Percentiles rank a stretch among this genome's conserved stretches.
These are phyloP conservation scores for Anthonomus grandis DNA, from an alignment of 1,140 invertebrate species.

Conservation along the genomic window DNA sequence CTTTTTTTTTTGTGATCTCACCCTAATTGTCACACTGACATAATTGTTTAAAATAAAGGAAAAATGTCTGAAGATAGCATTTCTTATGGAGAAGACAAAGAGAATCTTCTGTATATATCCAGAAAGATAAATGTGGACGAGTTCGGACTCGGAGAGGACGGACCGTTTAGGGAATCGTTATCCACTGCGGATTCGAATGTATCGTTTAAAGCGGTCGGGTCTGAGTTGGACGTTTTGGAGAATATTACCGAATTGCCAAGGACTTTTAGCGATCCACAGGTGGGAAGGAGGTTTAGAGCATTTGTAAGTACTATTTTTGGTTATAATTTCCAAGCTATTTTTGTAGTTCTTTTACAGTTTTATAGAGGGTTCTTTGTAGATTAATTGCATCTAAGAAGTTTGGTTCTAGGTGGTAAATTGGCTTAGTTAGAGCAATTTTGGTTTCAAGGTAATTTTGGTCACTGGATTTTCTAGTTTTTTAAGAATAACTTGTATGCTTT, in stretches of 20 bases:
- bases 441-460: too few species aligned
- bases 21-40: too few species aligned
- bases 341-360: neutral
- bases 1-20: too few species aligned
- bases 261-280: conserved; percentile 16
- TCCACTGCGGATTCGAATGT: neutral
- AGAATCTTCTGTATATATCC: conserved; percentile 29
- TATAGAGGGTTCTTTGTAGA: too few species aligned
- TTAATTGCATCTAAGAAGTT: too few species aligned
- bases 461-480: too few species aligned
- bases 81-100: conserved; percentile 29
- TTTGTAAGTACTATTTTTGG: conserved; percentile 28
- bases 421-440: too few species aligned
- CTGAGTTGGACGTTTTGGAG: conserved; percentile 11
- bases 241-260: neutral
- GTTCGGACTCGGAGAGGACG: conserved; percentile 16
- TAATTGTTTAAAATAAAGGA: too few species aligned
- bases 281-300: conserved; percentile 21
- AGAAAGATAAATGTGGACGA: conserved; percentile 28
- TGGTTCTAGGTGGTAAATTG: too few species aligned
- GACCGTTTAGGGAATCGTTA: conserved; percentile 18
- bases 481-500: too few species aligned
- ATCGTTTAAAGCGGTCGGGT: conserved; percentile 4
- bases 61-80: conserved; percentile 31
- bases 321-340: too few species aligned